Evolutionary conservation across 2,888 invertebrate species (phyloP).

Genomic region (Tipula unca): DNA sequence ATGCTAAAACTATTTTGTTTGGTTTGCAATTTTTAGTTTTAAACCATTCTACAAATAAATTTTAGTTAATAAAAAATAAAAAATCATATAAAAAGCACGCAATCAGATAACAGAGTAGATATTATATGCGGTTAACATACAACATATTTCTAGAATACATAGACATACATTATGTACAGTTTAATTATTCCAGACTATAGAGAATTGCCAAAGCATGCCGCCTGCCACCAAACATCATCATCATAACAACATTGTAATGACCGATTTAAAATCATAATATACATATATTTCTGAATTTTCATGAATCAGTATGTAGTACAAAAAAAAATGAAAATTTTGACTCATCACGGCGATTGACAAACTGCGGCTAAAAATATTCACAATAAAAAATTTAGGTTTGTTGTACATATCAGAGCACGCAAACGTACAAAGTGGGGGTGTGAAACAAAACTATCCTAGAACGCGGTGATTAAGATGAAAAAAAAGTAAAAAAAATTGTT

Average conservation of each 20-base stretch:
- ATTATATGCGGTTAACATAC: background rate
- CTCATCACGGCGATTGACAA: background rate
- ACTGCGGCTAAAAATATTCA: background rate
- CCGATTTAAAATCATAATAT: background rate
- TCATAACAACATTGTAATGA: background rate
- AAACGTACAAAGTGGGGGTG: background rate
- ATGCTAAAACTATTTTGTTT: background rate
- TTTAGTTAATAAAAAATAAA: too few relatives aligned
- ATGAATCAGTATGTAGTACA: background rate
- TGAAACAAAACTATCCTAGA: background rate
- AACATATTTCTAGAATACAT: background rate
- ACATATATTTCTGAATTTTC: background rate
- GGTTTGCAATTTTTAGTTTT: background rate
- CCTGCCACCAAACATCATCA: background rate
- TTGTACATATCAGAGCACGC: background rate
- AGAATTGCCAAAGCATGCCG: background rate
- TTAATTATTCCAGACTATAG: background rate
- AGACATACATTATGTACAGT: background rate
- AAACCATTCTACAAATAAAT: background rate
- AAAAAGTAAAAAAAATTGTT: background rate
- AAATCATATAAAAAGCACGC: background rate
- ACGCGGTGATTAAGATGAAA: background rate
- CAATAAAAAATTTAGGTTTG: background rate
- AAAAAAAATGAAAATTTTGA: background rate
- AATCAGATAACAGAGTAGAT: background rate